Evolutionary conservation across 2,113 vertebrate species (phyloP).

Genomic region (Piliocolobus tephrosceles): DNA sequence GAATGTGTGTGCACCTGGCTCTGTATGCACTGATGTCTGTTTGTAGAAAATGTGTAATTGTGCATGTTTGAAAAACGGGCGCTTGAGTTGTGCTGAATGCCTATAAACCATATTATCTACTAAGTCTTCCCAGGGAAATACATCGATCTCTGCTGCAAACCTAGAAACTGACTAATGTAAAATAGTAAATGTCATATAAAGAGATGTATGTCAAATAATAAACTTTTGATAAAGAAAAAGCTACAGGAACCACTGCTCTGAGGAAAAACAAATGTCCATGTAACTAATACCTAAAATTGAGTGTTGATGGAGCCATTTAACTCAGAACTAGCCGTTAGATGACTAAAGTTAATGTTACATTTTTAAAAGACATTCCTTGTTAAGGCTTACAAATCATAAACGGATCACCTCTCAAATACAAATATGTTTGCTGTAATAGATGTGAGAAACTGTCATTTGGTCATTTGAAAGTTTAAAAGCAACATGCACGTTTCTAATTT

Average conservation of each 20-base stretch:
- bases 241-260: not conserved
- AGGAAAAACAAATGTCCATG: slow-evolving; percentile 14
- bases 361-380: slow-evolving; percentile 55
- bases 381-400: not conserved
- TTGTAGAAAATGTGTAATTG: slow-evolving; percentile 65
- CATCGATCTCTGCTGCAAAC: slow-evolving; percentile 29
- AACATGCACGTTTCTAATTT: slow-evolving; percentile 42
- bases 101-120: not conserved
- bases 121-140: slow-evolving; percentile 48
- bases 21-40: slow-evolving; percentile 41
- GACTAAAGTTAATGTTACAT: slow-evolving; percentile 57
- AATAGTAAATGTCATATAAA: slow-evolving; percentile 39
- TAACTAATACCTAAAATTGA: slow-evolving; percentile 38
- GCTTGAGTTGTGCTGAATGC: slow-evolving; percentile 50
- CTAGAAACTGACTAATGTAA: slow-evolving; percentile 32
- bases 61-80: slow-evolving; percentile 67
- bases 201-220: slow-evolving; percentile 55
- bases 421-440: slow-evolving; percentile 27
- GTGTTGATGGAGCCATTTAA: not conserved
- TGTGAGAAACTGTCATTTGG: slow-evolving; percentile 44
- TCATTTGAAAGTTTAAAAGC: slow-evolving; percentile 64
- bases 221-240: slow-evolving; percentile 63
- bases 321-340: slow-evolving; percentile 26
- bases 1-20: slow-evolving; percentile 57
- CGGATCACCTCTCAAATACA: slow-evolving; percentile 19